phyloP scores from a whole-genome alignment of 2,113 vertebrate species.

The Sus scrofa region DNA sequence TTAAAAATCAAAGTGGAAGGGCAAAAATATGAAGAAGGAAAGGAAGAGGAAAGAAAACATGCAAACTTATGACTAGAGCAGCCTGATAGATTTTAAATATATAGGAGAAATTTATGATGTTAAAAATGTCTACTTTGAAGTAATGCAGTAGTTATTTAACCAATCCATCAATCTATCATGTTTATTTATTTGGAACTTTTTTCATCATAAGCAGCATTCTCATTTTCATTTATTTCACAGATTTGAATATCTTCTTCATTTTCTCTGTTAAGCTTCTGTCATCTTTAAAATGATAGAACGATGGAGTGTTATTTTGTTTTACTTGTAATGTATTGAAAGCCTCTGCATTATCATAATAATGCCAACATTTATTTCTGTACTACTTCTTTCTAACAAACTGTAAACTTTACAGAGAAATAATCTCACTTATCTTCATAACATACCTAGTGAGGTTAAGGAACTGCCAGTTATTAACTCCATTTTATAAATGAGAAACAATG shows the following conservation, averaged over 20 bases:
- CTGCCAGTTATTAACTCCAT: slow-evolving; percentile 43
- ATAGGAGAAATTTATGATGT: not conserved
- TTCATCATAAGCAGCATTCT: not conserved
- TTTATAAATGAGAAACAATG: not conserved
- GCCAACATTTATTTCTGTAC: slow-evolving; percentile 46
- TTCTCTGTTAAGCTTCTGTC: not conserved
- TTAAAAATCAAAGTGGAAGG: not conserved
- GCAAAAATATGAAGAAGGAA: not conserved
- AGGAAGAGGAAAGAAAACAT: not conserved
- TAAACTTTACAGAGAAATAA: slow-evolving; percentile 38
- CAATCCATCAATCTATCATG: not conserved
- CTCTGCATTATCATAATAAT: slow-evolving; percentile 36
- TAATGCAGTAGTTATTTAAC: not conserved
- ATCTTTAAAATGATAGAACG: slow-evolving; percentile 23
- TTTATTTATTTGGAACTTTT: not conserved
- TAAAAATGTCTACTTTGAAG: not conserved
- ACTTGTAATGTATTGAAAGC: not conserved
- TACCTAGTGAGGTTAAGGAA: not conserved
- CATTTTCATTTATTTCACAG: slow-evolving; percentile 26
- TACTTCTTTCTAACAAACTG: slow-evolving; percentile 48
- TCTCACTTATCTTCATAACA: slow-evolving; percentile 26
- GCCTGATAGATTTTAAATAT: not conserved
- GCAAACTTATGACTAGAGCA: not conserved
- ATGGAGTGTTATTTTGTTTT: slow-evolving; percentile 11
- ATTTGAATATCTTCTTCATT: not conserved